A percentile compares a stretch with the other conserved stretches of the same genome.
These are phyloP conservation scores for Solenopsis invicta DNA, from an alignment of 1,140 invertebrate genomes.

Conservation along the genomic window DNA sequence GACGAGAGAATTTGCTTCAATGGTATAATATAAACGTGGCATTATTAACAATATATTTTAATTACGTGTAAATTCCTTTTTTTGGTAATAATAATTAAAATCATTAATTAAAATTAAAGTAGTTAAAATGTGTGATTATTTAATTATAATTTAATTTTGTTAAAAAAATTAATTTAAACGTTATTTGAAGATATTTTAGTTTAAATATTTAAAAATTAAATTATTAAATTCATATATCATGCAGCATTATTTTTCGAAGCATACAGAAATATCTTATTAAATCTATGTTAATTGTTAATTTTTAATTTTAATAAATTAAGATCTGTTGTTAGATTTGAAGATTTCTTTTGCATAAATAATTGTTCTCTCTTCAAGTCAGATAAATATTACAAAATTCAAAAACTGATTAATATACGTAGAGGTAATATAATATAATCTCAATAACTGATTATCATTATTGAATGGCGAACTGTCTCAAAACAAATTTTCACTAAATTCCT, in stretches of 20 bases:
- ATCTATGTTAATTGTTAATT: too few species aligned
- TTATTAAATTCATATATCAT: too few species aligned
- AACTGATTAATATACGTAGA: neutral
- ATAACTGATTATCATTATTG: neutral
- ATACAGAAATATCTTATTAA: neutral
- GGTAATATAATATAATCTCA: conserved; percentile 7
- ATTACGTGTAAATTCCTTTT: neutral
- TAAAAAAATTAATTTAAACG: too few species aligned
- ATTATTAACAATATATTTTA: neutral
- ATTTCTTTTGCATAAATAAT: neutral
- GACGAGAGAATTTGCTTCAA: neutral
- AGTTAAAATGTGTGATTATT: too few species aligned
- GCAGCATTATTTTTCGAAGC: too few species aligned
- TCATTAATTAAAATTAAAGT: too few species aligned
- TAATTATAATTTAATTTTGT: too few species aligned
- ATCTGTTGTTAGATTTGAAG: neutral
- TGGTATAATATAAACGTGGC: neutral
- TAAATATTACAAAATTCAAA: neutral
- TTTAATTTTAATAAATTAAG: neutral
- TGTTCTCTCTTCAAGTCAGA: neutral
- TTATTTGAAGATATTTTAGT: too few species aligned
- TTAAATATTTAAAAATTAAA: too few species aligned
- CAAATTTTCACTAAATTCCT: neutral
- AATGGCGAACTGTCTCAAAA: neutral
- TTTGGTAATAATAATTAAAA: neutral